Conservation (phyloP, 92 coral and sea anemone genomes). For the Umimayanthus kanabou region DNA sequence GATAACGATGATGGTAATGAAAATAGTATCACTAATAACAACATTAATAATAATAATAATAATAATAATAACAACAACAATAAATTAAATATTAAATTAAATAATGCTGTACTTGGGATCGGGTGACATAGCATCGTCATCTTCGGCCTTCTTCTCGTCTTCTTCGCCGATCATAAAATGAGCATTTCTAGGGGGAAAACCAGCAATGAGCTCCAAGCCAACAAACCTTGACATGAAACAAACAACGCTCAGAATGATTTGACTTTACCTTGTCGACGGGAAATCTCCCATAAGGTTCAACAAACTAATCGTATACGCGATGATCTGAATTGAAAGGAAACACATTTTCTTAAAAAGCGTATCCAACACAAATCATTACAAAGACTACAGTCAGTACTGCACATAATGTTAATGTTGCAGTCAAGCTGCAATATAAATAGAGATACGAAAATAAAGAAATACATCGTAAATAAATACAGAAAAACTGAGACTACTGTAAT, state of each 20-base stretch:
- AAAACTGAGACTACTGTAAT: too few species aligned
- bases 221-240: not conserved
- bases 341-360: not conserved
- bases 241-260: not conserved
- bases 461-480: too few species aligned
- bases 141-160: slow-evolving; percentile 84
- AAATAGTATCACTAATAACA: too few species aligned
- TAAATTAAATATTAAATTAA: too few species aligned
- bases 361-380: not conserved
- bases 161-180: slow-evolving; percentile 96
- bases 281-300: slow-evolving; percentile 85
- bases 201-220: not conserved
- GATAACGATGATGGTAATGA: too few species aligned
- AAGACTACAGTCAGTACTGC: not conserved
- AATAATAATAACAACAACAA: too few species aligned
- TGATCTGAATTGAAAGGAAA: slow-evolving; percentile 52
- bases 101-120: slow-evolving; percentile 75
- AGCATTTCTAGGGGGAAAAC: slow-evolving; percentile 63
- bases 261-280: slow-evolving; percentile 87
- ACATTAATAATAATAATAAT: too few species aligned
- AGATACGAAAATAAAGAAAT: too few species aligned
- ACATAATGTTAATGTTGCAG: too few species aligned
- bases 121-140: slow-evolving; percentile 73
- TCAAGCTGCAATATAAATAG: too few species aligned
- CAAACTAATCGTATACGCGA: slow-evolving; percentile 77